phyloP scores from a whole-genome alignment of 2,113 vertebrate genomes.

The Hassar affinis region DNA sequence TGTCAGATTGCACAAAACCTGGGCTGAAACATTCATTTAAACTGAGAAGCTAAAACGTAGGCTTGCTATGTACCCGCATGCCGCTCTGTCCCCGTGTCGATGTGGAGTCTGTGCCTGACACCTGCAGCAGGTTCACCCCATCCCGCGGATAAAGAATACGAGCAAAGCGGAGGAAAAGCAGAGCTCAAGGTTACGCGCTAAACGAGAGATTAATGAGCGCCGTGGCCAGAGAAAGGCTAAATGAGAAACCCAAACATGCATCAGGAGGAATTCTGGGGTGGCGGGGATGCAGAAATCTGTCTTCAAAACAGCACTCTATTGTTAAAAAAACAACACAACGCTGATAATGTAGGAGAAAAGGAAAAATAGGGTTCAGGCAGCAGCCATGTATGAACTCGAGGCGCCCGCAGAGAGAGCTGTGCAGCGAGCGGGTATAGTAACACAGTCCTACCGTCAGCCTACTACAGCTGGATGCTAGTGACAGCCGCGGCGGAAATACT shows the following conservation, averaged over 20 bases:
- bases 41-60: neutral
- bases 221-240: neutral
- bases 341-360: neutral
- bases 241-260: neutral
- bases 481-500: slow-evolving; percentile 33
- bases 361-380: slow-evolving; percentile 4
- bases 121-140: slow-evolving; percentile 24
- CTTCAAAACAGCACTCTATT: slow-evolving; percentile 12
- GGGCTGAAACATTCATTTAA: neutral
- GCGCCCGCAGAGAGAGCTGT: slow-evolving; percentile 3
- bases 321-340: neutral
- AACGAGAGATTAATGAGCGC: slow-evolving; percentile 17
- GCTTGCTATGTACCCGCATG: slow-evolving; percentile 11
- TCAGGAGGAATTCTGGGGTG: neutral
- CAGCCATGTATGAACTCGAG: slow-evolving; percentile 16
- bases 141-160: neutral
- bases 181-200: slow-evolving; percentile 43
- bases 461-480: slow-evolving; percentile 53
- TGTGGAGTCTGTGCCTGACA: slow-evolving; percentile 13
- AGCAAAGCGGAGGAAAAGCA: slow-evolving; percentile 1
- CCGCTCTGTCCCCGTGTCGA: neutral
- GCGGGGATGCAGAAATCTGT: neutral
- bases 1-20: neutral
- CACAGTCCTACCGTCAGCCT: slow-evolving; percentile 26
- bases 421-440: slow-evolving; percentile 20